Percentiles rank a stretch among this genome's conserved stretches.
Evolutionary conservation across 2,888 invertebrate species (phyloP).

Genomic region (Luperina nickerlii): DNA sequence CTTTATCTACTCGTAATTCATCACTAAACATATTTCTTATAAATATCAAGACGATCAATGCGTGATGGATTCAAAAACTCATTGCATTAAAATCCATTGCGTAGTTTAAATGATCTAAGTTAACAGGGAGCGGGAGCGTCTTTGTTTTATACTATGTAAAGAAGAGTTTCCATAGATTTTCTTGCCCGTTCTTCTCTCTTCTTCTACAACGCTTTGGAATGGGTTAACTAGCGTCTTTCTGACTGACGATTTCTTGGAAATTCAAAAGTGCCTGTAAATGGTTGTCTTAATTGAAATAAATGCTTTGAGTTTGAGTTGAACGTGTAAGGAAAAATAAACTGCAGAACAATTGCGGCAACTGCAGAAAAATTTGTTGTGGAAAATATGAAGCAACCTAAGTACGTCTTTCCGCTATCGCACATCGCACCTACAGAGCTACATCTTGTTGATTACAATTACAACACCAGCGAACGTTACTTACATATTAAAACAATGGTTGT

Average conservation of each 20-base stretch:
- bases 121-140: too few relatives aligned
- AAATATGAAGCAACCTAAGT: background rate
- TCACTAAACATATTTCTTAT: background rate
- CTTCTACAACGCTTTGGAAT: background rate
- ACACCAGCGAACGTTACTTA: conserved; percentile 30
- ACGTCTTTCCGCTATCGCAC: conserved; percentile 22
- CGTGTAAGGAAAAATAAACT: background rate
- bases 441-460: conserved; percentile 46
- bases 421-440: conserved; percentile 4
- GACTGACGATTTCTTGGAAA: background rate
- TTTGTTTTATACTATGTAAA: too few relatives aligned
- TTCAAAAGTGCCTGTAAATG: background rate
- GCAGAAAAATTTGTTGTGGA: background rate
- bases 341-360: background rate
- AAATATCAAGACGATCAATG: background rate
- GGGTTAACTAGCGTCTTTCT: background rate
- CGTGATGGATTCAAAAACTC: background rate
- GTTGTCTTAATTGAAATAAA: background rate
- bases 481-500: conserved; percentile 49
- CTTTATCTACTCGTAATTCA: background rate
- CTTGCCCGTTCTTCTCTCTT: background rate
- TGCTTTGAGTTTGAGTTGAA: background rate
- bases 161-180: background rate
- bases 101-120: too few relatives aligned
- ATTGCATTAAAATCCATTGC: too few relatives aligned